Conservation (phyloP, 2,888 invertebrate species). For the Oscheius sp. region DNA sequence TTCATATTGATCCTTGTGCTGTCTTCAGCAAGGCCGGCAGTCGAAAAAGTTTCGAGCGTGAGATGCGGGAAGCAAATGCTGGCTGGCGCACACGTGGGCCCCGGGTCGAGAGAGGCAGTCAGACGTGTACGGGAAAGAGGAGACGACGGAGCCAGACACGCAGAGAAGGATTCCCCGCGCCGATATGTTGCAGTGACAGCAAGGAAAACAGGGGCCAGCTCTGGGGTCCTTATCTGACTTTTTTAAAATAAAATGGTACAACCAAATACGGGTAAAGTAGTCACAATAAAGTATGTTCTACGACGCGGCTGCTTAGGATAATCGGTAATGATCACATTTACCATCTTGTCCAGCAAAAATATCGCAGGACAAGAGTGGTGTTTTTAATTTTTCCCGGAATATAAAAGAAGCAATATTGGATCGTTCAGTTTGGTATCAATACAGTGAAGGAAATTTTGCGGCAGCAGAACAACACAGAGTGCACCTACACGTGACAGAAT, state of each 20-base stretch:
- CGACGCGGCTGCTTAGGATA: too few relatives aligned
- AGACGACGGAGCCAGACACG: constrained; percentile 16
- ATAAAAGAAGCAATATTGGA: too few relatives aligned
- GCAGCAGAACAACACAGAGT: constrained; percentile 1
- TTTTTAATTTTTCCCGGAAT: too few relatives aligned
- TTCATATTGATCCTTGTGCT: constrained; percentile 30
- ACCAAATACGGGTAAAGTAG: too few relatives aligned
- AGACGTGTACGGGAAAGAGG: constrained; percentile 4
- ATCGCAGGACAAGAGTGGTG: too few relatives aligned
- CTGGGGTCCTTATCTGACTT: too few relatives aligned
- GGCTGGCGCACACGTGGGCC: constrained; percentile 31
- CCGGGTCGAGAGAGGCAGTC: constrained; percentile 11
- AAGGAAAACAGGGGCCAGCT: constrained; percentile 5
- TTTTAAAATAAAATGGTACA: too few relatives aligned
- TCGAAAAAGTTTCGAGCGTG: constrained; percentile 26
- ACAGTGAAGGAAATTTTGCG: not conserved
- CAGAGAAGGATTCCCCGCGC: constrained; percentile 38
- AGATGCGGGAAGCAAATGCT: constrained; percentile 35
- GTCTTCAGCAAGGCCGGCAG: constrained; percentile 8
- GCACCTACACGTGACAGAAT: not conserved
- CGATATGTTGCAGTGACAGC: constrained; percentile 39
- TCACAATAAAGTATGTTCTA: too few relatives aligned
- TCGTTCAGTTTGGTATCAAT: not conserved
- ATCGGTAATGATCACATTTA: too few relatives aligned
- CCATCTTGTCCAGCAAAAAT: too few relatives aligned